These are phyloP conservation scores for Trogon surrucura DNA, from an alignment of 2,113 vertebrate species.

Conservation along the genomic window DNA sequence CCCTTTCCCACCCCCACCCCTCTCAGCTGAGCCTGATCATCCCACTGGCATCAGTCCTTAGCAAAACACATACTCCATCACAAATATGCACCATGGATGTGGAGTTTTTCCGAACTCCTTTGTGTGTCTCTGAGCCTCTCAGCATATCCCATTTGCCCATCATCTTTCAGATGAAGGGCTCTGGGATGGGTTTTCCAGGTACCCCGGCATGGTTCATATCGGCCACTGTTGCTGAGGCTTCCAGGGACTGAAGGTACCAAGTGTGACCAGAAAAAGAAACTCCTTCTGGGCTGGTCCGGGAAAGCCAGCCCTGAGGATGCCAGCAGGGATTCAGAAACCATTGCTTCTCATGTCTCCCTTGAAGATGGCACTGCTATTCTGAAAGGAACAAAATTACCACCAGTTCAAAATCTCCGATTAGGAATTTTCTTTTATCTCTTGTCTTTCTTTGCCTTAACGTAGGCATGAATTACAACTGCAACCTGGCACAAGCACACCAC, in stretches of 20 bases:
- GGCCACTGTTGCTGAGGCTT: background rate
- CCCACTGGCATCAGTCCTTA: background rate
- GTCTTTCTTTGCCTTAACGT: background rate
- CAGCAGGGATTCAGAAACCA: constrained; percentile 18
- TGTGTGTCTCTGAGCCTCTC: background rate
- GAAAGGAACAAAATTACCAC: background rate
- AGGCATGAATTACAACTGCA: background rate
- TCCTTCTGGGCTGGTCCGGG: constrained; percentile 38
- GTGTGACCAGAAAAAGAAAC: constrained; percentile 1
- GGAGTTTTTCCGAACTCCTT: background rate
- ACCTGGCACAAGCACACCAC: background rate
- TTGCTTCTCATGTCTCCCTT: constrained; percentile 9
- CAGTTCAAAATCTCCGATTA: background rate
- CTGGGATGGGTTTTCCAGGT: background rate
- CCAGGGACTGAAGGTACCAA: background rate
- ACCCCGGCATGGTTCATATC: background rate
- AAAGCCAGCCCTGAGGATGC: constrained; percentile 9
- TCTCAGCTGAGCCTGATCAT: background rate
- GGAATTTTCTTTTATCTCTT: background rate
- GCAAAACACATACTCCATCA: background rate
- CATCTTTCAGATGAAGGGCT: background rate
- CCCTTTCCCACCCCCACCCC: background rate
- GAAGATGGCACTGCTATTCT: constrained; percentile 12
- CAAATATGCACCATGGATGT: background rate
- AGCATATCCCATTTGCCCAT: fast-evolving